Conservation (phyloP, 2,888 invertebrate genomes). For the Hypomecis punctinalis region DNA sequence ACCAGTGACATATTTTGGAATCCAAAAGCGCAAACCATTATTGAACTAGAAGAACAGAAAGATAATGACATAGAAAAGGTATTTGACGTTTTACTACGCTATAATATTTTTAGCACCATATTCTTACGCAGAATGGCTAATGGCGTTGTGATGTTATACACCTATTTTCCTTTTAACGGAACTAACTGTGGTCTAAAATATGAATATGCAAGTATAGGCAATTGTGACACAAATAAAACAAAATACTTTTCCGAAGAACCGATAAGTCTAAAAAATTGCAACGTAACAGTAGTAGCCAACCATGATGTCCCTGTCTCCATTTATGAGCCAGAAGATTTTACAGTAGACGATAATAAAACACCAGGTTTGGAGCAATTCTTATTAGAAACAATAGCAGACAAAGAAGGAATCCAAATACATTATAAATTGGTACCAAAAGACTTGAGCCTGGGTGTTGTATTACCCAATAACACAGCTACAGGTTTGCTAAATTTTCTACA, state of each 20-base stretch:
- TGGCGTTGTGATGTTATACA: constrained; percentile 45
- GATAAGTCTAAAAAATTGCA: constrained; percentile 53
- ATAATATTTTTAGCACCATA: constrained; percentile 55
- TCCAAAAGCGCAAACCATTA: constrained; percentile 58
- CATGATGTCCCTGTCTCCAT: constrained; percentile 57
- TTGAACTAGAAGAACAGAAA: constrained; percentile 46
- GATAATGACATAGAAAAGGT: constrained; percentile 41
- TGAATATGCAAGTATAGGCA: constrained; percentile 46
- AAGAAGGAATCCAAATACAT: constrained; percentile 51
- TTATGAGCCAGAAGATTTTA: constrained; percentile 45
- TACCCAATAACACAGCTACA: constrained; percentile 59
- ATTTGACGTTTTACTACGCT: constrained; percentile 50
- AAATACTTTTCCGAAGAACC: constrained; percentile 44
- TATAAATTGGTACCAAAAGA: constrained; percentile 44
- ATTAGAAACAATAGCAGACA: constrained; percentile 54
- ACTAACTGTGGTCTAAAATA: constrained; percentile 55
- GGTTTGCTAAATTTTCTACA: constrained; percentile 57
- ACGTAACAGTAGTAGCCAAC: constrained; percentile 53
- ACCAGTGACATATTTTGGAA: constrained; percentile 61
- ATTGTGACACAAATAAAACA: constrained; percentile 46
- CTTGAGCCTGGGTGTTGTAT: constrained; percentile 52
- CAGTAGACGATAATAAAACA: constrained; percentile 46
- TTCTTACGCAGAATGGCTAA: constrained; percentile 46
- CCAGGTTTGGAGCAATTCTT: constrained; percentile 63
- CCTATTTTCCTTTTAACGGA: constrained; percentile 57